Percentiles rank a stretch among this genome's conserved stretches.
These are phyloP conservation scores for Rhogogaster chlorosoma DNA, from an alignment of 2,888 invertebrate species.

Conservation along the genomic window DNA sequence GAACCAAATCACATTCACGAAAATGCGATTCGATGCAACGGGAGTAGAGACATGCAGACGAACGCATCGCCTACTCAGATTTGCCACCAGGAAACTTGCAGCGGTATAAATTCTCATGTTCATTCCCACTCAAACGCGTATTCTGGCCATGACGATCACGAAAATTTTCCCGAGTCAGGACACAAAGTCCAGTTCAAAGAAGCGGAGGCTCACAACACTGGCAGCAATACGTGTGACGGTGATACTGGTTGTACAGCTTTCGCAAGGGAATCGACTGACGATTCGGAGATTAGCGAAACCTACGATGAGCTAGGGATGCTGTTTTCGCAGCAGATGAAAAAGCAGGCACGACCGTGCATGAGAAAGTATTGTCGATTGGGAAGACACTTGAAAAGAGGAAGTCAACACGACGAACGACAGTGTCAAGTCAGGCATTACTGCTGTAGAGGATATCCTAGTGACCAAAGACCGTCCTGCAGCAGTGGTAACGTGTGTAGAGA, in stretches of 20 bases:
- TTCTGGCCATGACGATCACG: not conserved
- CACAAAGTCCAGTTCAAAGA: slow-evolving; percentile 26
- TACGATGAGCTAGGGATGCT: slow-evolving; percentile 64
- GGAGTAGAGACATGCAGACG: not conserved
- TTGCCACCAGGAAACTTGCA: not conserved
- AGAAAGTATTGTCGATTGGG: slow-evolving; percentile 61
- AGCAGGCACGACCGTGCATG: slow-evolving; percentile 58
- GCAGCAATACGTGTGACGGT: not conserved
- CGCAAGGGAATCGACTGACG: not conserved
- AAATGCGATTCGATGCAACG: not conserved
- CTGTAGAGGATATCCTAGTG: slow-evolving; percentile 53
- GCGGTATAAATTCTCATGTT: not conserved
- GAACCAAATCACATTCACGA: not conserved
- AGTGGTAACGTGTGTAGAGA: slow-evolving; percentile 63
- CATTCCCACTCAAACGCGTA: not conserved
- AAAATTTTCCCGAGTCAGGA: not conserved
- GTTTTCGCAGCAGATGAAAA: slow-evolving; percentile 62
- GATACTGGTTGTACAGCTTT: not conserved
- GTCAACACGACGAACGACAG: slow-evolving; percentile 59
- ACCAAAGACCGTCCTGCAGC: slow-evolving; percentile 61
- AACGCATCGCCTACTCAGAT: not conserved
- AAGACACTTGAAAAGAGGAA: slow-evolving; percentile 57
- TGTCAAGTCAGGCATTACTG: slow-evolving; percentile 56
- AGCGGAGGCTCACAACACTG: not conserved
- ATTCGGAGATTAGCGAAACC: slow-evolving; percentile 55